These are phyloP conservation scores for Homarus americanus DNA, from an alignment of 1,140 invertebrate species.

Conservation along the genomic window DNA sequence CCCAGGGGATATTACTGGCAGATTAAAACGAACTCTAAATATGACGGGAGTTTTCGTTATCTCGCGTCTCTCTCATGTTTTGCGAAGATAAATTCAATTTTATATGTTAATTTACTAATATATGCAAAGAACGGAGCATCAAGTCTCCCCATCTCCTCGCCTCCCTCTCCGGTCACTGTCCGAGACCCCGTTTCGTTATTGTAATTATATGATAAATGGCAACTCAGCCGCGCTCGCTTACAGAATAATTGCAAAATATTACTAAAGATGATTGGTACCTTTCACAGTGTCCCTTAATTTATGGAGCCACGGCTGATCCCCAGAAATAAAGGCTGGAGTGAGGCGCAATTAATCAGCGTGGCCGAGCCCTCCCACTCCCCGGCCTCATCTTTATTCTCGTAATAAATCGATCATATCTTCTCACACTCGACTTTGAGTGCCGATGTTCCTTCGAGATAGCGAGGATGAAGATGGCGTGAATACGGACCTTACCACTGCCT, in stretches of 20 bases:
- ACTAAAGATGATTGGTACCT: slow-evolving; percentile 67
- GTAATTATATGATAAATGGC: slow-evolving; percentile 49
- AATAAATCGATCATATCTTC: slow-evolving; percentile 69
- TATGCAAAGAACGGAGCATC: slow-evolving; percentile 21
- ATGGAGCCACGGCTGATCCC: slow-evolving; percentile 55
- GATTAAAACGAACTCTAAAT: too few species aligned
- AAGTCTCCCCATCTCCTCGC: background rate
- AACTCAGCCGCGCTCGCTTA: slow-evolving; percentile 34
- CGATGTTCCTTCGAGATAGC: slow-evolving; percentile 48
- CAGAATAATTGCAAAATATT: slow-evolving; percentile 65
- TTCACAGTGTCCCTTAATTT: slow-evolving; percentile 58
- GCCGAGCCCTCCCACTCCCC: slow-evolving; percentile 14
- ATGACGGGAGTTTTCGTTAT: background rate
- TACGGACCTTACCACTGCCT: slow-evolving; percentile 37
- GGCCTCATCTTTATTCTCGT: slow-evolving; percentile 63
- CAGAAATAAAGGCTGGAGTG: slow-evolving; percentile 46
- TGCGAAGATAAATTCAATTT: slow-evolving; percentile 37
- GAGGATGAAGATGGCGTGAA: slow-evolving; percentile 64
- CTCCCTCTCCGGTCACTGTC: slow-evolving; percentile 29
- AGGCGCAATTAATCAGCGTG: slow-evolving; percentile 59
- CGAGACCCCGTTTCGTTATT: slow-evolving; percentile 34
- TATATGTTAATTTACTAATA: slow-evolving; percentile 48
- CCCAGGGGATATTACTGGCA: too few species aligned
- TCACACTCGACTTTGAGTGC: slow-evolving; percentile 60
- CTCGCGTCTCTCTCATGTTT: slow-evolving; percentile 22